Conservation (phyloP, 2,113 vertebrate genomes). For the Serilophus lunatus region DNA sequence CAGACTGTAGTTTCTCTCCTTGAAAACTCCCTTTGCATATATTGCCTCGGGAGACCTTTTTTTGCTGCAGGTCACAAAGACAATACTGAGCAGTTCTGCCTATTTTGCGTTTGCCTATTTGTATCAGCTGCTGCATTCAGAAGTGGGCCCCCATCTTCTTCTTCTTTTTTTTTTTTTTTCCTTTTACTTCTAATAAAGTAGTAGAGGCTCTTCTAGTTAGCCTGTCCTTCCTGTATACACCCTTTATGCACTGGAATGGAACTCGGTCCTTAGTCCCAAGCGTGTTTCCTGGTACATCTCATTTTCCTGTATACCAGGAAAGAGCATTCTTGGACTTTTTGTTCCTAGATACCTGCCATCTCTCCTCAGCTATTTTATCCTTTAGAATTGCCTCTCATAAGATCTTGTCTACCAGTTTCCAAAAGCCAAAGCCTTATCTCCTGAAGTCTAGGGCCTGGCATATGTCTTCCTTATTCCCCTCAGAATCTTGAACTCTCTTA, state of each 20-base stretch:
- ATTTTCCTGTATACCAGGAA: not conserved
- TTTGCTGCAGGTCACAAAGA: not conserved
- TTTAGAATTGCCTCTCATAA: not conserved
- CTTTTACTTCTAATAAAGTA: not conserved
- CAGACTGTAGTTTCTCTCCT: not conserved
- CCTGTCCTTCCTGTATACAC: not conserved
- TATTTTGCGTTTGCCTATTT: not conserved
- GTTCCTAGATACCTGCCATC: not conserved
- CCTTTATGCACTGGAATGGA: not conserved
- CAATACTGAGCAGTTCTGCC: not conserved
- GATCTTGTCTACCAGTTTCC: not conserved
- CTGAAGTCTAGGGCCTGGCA: not conserved
- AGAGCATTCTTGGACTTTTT: not conserved
- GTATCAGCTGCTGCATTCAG: not conserved
- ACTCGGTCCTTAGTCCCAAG: not conserved
- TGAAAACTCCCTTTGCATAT: not conserved
- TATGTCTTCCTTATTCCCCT: not conserved
- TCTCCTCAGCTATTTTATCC: not conserved
- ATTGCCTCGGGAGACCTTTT: not conserved
- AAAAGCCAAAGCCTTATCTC: not conserved
- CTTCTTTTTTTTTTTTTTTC: not conserved
- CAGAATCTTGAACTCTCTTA: not conserved
- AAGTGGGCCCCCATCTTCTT: not conserved
- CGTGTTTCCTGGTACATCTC: not conserved
- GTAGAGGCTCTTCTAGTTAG: not conserved